A percentile compares a stretch with the other conserved stretches of the same genome.
Evolutionary conservation across 2,797 vertebrate species (phyloP).

Genomic region (Sparus aurata): DNA sequence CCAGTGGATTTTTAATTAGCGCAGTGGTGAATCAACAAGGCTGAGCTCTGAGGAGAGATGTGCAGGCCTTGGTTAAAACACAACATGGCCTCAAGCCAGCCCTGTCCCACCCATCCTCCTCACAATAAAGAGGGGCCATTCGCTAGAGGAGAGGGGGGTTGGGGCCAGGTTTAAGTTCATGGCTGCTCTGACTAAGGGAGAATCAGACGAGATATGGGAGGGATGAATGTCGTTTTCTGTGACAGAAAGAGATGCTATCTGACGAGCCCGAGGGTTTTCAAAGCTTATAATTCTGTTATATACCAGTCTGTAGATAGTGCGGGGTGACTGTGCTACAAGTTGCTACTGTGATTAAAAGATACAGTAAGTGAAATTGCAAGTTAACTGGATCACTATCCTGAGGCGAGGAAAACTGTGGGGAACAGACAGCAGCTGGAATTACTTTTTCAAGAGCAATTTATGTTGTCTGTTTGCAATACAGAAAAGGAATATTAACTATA

Average conservation of each 20-base stretch:
- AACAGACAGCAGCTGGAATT: slow-evolving; percentile 20
- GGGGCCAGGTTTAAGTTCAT: slow-evolving; percentile 54
- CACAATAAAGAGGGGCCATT: slow-evolving; percentile 20
- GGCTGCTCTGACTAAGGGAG: slow-evolving; percentile 47
- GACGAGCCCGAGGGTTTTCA: slow-evolving; percentile 26
- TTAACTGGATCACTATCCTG: slow-evolving; percentile 39
- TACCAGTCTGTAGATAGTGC: slow-evolving; percentile 31
- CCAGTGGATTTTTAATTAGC: slow-evolving; percentile 75
- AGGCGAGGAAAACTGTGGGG: slow-evolving; percentile 20
- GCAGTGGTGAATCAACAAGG: slow-evolving; percentile 68
- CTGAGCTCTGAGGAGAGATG: slow-evolving; percentile 55
- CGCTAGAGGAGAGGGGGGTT: slow-evolving; percentile 4
- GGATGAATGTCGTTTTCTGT: slow-evolving; percentile 44
- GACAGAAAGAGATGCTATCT: slow-evolving; percentile 39
- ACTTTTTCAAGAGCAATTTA: slow-evolving; percentile 18
- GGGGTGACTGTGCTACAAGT: slow-evolving; percentile 20
- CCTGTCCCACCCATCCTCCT: slow-evolving; percentile 35
- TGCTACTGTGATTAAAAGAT: slow-evolving; percentile 55
- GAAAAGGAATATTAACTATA: slow-evolving; percentile 7
- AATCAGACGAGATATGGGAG: slow-evolving; percentile 37
- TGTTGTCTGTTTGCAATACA: not conserved
- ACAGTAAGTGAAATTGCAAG: slow-evolving; percentile 34
- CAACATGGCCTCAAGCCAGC: slow-evolving; percentile 49
- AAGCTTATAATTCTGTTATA: slow-evolving; percentile 40
- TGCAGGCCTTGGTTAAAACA: slow-evolving; percentile 59